Percentiles rank a stretch among this genome's conserved stretches.
Conservation (phyloP, 2,113 vertebrate genomes). For the Megaptera novaeangliae region DNA sequence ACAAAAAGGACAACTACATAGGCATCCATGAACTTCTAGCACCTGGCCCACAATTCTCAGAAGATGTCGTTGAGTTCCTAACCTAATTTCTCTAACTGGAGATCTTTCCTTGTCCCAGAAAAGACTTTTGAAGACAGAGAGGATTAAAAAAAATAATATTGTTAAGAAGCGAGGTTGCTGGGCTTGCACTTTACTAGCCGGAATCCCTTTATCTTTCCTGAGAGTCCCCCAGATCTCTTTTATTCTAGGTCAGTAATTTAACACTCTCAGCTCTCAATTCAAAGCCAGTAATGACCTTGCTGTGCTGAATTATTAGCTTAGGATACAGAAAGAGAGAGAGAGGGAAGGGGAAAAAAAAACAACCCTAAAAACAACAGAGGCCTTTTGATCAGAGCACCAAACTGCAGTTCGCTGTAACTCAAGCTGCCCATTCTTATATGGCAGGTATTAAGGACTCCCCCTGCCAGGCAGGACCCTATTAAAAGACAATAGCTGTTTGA, state of each 20-base stretch:
- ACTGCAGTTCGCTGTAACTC: slow-evolving; percentile 84
- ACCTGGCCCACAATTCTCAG: not conserved
- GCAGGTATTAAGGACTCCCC: slow-evolving; percentile 83
- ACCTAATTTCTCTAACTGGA: slow-evolving; percentile 61
- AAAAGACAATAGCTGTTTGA: slow-evolving; percentile 86
- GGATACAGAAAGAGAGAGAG: slow-evolving; percentile 66
- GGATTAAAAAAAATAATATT: slow-evolving; percentile 75
- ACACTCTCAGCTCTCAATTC: slow-evolving; percentile 80
- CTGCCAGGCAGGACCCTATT: slow-evolving; percentile 83
- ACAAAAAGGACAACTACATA: not conserved
- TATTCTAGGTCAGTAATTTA: slow-evolving; percentile 82
- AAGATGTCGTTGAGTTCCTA: slow-evolving; percentile 40
- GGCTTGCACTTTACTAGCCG: slow-evolving; percentile 67
- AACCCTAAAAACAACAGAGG: slow-evolving; percentile 80
- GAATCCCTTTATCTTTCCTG: slow-evolving; percentile 78
- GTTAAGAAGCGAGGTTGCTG: slow-evolving; percentile 72
- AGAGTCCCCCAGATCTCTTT: slow-evolving; percentile 70
- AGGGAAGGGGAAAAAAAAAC: not conserved
- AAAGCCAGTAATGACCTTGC: slow-evolving; percentile 79
- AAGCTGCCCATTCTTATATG: slow-evolving; percentile 83
- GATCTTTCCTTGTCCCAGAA: slow-evolving; percentile 62
- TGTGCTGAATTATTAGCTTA: slow-evolving; percentile 77
- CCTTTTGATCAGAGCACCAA: slow-evolving; percentile 86
- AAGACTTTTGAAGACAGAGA: slow-evolving; percentile 70
- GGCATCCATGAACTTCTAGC: not conserved